These are phyloP conservation scores for Petrocephalus sullivani DNA, from an alignment of 2,797 vertebrate species.

Conservation along the genomic window DNA sequence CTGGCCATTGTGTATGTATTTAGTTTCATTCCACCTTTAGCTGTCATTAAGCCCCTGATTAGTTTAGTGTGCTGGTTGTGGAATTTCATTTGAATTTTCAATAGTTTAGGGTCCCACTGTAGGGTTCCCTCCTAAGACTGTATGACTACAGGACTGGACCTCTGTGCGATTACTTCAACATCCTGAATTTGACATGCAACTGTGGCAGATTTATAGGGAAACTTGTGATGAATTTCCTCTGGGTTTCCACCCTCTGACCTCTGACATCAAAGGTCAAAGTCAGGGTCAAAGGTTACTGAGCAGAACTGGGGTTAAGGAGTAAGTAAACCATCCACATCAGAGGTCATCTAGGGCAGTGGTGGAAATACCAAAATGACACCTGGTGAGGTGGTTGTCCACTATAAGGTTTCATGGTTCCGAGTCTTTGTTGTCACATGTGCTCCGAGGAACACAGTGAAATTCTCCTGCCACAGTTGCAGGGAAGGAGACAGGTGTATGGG, in stretches of 20 bases:
- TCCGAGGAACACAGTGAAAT: background rate
- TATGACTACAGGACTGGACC: slow-evolving; percentile 27
- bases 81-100: background rate
- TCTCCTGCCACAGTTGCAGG: background rate
- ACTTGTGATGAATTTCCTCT: slow-evolving; percentile 20
- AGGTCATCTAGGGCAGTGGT: slow-evolving; percentile 27
- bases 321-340: slow-evolving; percentile 38
- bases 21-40: background rate
- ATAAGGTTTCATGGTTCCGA: background rate
- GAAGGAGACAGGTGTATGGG: background rate
- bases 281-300: slow-evolving; percentile 39
- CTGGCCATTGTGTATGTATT: background rate
- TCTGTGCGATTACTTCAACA: slow-evolving; percentile 29
- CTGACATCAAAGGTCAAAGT: slow-evolving; percentile 32
- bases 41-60: background rate
- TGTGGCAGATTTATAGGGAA: slow-evolving; percentile 32
- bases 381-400: background rate
- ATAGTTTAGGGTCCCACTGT: background rate
- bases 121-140: slow-evolving; percentile 41
- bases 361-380: slow-evolving; percentile 25
- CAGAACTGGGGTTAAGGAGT: slow-evolving; percentile 22
- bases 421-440: background rate
- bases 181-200: slow-evolving; percentile 34
- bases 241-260: slow-evolving; percentile 38
- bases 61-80: background rate